Conservation (phyloP, 2,797 vertebrate species). For the Aeoliscus strigatus region DNA sequence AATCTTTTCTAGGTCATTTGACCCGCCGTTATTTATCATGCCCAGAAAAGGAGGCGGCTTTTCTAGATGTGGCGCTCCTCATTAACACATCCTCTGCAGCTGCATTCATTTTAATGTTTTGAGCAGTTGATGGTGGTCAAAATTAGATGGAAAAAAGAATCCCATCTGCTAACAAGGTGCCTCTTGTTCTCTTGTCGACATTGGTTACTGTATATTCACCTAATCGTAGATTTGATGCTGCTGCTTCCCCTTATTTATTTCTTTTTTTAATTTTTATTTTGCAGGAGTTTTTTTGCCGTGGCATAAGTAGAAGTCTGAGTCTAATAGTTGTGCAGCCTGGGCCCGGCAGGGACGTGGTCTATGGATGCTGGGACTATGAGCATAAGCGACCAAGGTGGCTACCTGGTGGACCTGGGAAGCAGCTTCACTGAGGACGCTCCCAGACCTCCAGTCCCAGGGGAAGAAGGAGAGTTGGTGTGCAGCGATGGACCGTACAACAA, state of each 20-base stretch:
- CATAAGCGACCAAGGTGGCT: conserved; percentile 83
- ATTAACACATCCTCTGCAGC: conserved; percentile 14
- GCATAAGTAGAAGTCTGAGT: conserved; percentile 69
- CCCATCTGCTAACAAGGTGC: not conserved
- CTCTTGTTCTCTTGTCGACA: not conserved
- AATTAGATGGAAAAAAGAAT: conserved; percentile 9
- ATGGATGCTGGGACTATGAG: conserved; percentile 86
- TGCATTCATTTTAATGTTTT: conserved; percentile 23
- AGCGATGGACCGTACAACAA: conserved; percentile 80
- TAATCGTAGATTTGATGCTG: conserved; percentile 40
- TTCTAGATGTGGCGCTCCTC: not conserved
- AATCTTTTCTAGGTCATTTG: not conserved
- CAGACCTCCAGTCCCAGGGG: conserved; percentile 93
- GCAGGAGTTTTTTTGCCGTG: conserved; percentile 70
- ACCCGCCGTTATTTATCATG: not conserved
- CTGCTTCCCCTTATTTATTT: conserved; percentile 41
- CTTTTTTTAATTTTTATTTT: too few species aligned
- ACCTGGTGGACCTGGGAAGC: conserved; percentile 84
- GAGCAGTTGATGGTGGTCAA: conserved; percentile 13
- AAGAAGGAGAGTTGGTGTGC: conserved; percentile 91
- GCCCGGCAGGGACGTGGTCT: conserved; percentile 63
- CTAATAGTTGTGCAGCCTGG: conserved; percentile 66
- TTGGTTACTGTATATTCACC: conserved; percentile 1
- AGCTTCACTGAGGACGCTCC: conserved; percentile 98
- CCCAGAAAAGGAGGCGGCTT: not conserved